Evolutionary conservation across 2,113 vertebrate species (phyloP).

Genomic region (Condylura cristata): DNA sequence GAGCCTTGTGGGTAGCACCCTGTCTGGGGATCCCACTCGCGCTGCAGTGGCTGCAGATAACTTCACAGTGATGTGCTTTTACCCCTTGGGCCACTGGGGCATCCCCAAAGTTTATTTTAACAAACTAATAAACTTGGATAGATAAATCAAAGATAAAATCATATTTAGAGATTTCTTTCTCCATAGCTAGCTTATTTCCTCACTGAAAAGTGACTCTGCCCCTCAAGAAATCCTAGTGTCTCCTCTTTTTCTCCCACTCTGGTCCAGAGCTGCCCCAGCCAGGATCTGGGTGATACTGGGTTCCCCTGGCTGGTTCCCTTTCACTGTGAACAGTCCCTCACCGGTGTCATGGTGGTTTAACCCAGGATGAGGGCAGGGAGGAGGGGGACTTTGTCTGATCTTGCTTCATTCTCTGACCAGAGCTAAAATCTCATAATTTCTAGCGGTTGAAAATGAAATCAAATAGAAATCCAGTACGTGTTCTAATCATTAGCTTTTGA

Average conservation of each 20-base stretch:
- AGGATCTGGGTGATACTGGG: neutral
- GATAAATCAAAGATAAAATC: neutral
- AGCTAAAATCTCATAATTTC: neutral
- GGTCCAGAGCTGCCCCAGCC: neutral
- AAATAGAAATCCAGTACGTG: neutral
- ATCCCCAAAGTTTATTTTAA: neutral
- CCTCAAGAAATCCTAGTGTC: neutral
- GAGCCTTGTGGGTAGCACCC: no score
- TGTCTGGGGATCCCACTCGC: no score
- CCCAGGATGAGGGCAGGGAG: no score
- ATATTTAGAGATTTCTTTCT: neutral
- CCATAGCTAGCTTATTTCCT: neutral
- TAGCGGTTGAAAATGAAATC: neutral
- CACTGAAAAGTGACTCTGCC: no score
- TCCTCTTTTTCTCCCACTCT: fast-evolving
- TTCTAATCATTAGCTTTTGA: neutral
- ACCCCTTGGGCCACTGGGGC: no score
- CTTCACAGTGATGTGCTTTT: no score
- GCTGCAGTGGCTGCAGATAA: no score
- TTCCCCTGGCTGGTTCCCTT: neutral
- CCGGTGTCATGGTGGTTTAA: no score
- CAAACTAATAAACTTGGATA: neutral
- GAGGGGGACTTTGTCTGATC: neutral
- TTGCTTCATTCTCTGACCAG: neutral
- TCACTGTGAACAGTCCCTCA: no score